Evolutionary conservation across 2,113 vertebrate genomes (phyloP).

Genomic region (Otis tarda): DNA sequence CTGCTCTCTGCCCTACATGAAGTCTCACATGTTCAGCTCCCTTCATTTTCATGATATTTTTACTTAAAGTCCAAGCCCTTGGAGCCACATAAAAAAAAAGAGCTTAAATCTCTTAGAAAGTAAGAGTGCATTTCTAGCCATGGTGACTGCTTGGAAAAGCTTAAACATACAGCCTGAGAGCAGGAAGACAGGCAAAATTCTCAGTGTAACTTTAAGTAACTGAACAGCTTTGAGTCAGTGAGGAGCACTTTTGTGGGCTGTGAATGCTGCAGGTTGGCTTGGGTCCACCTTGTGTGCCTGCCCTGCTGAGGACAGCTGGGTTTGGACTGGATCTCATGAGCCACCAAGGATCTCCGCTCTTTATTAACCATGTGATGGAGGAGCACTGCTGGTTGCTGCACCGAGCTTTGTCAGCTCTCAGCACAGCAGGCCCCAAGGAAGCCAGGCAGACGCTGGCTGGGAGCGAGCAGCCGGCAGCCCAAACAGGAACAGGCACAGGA

Average conservation of each 20-base stretch:
- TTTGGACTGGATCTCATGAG: accelerated
- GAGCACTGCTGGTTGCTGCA: background rate
- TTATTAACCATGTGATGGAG: no score
- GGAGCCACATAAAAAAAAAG: background rate
- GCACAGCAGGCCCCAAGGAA: background rate
- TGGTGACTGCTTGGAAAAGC: background rate
- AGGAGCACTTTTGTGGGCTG: background rate
- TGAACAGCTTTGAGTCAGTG: accelerated
- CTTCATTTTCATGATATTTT: background rate
- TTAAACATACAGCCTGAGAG: background rate
- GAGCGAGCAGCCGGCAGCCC: background rate
- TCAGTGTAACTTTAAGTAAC: background rate
- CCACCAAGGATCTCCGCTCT: background rate
- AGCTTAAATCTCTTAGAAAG: background rate
- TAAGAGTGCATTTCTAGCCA: background rate
- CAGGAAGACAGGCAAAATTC: background rate
- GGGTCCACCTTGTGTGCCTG: background rate
- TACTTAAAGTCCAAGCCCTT: background rate
- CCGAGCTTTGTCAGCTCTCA: background rate
- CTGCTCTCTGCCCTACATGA: background rate
- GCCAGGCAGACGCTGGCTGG: background rate
- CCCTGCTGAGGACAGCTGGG: accelerated
- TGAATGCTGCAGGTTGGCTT: accelerated
- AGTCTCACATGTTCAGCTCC: background rate
- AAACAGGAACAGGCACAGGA: background rate